Base-by-base conservation (phyloP, 2,888 invertebrate species). In the Ophioninae sp. region DNA sequence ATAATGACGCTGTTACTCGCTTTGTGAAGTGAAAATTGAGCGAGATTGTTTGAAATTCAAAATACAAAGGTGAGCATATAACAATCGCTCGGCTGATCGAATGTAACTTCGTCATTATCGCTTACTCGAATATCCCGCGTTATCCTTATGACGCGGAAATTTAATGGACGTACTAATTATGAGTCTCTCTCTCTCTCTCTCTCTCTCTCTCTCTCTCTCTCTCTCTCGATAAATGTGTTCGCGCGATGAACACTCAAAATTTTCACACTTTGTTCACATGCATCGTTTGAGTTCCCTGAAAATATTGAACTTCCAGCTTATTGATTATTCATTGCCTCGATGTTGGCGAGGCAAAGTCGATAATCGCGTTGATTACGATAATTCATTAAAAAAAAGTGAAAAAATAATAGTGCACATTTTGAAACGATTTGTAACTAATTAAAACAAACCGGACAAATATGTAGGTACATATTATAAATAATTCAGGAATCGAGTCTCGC, bases 161-260 rank as follows among this genome's bases (percentile, higher is more conserved):
- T 62, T 44, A 62, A 62, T 62, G 44, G 20, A n/a, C 44, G 20
- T 30, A 10, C 6, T 62, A 73, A 73, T 73, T 44, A 50, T 17
- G 50, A 17, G 73, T 23, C 30, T 73, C 59, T 72, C 2, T 13
- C 17, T 62, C 44, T n/a, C n/a, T n/a, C n/a, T n/a, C n/a, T n/a
- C n/a, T n/a, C n/a, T n/a, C n/a, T n/a, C n/a, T n/a, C n/a, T n/a
- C n/a, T n/a, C n/a, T n/a, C n/a, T n/a, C n/a, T 23, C 30, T 73
- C 59, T 72, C 2, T 13, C 17, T 62, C 44, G 73, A 62, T 73
- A 61, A 17, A 23, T 13, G 13, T 59, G 39, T 41, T 23, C 13
- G 21, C 39, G 7, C 59, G 37, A 59, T 72, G 21, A 72, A 39
- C 20, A 20, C 10, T 7, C 6, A 59, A 72, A 39, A 72, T 13